These are phyloP conservation scores for Sebastes trivittatus DNA, from an alignment of 2,797 vertebrate species.

Conservation along the genomic window DNA sequence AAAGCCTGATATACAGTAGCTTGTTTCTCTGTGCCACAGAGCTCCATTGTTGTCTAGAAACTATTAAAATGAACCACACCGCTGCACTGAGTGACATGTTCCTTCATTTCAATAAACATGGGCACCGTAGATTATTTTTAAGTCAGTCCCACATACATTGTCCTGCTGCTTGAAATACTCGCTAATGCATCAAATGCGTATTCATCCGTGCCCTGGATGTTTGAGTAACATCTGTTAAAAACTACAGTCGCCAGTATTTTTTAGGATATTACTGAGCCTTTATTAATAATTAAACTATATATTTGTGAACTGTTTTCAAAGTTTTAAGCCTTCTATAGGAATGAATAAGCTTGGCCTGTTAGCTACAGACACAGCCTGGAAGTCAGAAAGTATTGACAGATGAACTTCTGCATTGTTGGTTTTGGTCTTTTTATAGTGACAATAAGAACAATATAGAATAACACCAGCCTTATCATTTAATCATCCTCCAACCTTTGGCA, in stretches of 20 bases:
- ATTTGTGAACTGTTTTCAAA: neutral
- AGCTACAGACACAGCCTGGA: neutral
- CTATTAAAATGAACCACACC: neutral
- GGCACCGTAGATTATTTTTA: neutral
- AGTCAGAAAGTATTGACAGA: neutral
- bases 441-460: neutral
- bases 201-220: neutral
- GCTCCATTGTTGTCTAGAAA: neutral
- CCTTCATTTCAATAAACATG: neutral
- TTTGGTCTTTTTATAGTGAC: neutral
- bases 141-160: no score
- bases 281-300: neutral
- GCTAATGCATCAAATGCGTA: neutral
- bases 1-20: neutral
- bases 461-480: neutral
- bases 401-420: no score
- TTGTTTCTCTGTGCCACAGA: neutral
- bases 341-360: neutral
- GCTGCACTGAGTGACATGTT: neutral
- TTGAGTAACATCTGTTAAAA: neutral
- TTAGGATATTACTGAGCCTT: neutral
- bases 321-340: neutral
- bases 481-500: neutral
- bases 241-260: neutral
- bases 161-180: neutral